A percentile compares a stretch with the other conserved stretches of the same genome.
These are phyloP conservation scores for Ligdia adustata DNA, from an alignment of 2,888 invertebrate species.

Conservation along the genomic window DNA sequence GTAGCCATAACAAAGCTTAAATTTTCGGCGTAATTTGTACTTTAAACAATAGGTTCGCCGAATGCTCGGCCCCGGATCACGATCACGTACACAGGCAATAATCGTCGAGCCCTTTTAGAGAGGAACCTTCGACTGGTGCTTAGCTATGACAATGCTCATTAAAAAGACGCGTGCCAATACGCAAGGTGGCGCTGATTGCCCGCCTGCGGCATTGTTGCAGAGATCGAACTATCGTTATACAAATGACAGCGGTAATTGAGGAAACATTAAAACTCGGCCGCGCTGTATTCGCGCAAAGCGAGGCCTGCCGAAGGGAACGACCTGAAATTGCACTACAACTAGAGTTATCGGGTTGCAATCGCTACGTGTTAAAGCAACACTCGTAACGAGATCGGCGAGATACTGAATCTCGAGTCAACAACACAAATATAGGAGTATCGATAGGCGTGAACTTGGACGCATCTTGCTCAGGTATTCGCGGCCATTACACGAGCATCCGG, in stretches of 20 bases:
- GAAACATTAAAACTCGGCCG: conserved; percentile 45
- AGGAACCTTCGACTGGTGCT: conserved; percentile 52
- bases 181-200: conserved; percentile 45
- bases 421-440: conserved; percentile 36
- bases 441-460: conserved; percentile 44
- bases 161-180: conserved; percentile 53
- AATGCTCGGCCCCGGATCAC: conserved; percentile 35
- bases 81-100: conserved; percentile 51
- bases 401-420: conserved; percentile 33
- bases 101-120: conserved; percentile 54
- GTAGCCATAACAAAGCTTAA: conserved; percentile 59
- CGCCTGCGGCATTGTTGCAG: conserved; percentile 46
- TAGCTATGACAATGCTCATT: conserved; percentile 48
- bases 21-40: conserved; percentile 52
- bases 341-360: conserved; percentile 43
- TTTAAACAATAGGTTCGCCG: conserved; percentile 60
- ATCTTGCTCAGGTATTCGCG: conserved; percentile 37
- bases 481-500: conserved; percentile 75
- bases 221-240: conserved; percentile 47
- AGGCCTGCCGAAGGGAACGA: conserved; percentile 70
- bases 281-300: conserved; percentile 47
- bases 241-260: conserved; percentile 51
- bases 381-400: conserved; percentile 41
- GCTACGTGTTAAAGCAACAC: conserved; percentile 22
- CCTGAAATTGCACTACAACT: conserved; percentile 65